phyloP scores from a whole-genome alignment of 2,888 invertebrate species.

The Sympetrum striolatum region DNA sequence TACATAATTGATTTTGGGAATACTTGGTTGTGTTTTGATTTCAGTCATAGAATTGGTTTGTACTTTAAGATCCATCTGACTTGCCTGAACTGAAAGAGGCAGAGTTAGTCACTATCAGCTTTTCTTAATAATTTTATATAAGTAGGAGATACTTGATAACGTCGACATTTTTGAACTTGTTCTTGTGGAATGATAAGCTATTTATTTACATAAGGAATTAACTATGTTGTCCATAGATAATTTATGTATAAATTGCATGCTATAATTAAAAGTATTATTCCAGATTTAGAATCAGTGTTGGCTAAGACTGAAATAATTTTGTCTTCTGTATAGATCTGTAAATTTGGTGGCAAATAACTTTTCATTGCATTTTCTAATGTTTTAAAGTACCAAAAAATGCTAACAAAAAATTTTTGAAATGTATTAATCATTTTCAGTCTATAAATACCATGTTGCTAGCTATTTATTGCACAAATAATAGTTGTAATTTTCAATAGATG shows the following conservation, averaged over 20 bases:
- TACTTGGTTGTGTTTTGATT: neutral
- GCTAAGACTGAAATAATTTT: constrained; percentile 38
- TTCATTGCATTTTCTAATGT: constrained; percentile 39
- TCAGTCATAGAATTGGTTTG: neutral
- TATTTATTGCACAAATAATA: constrained; percentile 41
- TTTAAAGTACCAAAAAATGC: constrained; percentile 29
- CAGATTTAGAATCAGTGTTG: constrained; percentile 32
- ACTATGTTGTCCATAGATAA: constrained; percentile 31
- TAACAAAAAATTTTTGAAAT: constrained; percentile 29
- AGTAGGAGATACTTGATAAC: neutral
- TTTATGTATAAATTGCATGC: constrained; percentile 41
- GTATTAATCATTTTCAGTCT: constrained; percentile 22
- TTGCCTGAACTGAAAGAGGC: neutral
- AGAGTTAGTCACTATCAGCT: neutral
- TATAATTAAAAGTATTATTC: constrained; percentile 42
- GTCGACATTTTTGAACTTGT: neutral
- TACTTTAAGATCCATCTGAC: neutral
- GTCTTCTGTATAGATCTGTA: constrained; percentile 43
- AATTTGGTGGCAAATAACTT: constrained; percentile 42
- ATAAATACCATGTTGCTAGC: constrained; percentile 33
- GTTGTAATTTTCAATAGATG: constrained; percentile 36
- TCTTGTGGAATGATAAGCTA: neutral
- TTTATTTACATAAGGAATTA: constrained; percentile 32
- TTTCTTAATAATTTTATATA: neutral
- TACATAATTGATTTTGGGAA: neutral